Evolutionary conservation across 2,888 invertebrate genomes (phyloP).

Genomic region (Torymus auratus): DNA sequence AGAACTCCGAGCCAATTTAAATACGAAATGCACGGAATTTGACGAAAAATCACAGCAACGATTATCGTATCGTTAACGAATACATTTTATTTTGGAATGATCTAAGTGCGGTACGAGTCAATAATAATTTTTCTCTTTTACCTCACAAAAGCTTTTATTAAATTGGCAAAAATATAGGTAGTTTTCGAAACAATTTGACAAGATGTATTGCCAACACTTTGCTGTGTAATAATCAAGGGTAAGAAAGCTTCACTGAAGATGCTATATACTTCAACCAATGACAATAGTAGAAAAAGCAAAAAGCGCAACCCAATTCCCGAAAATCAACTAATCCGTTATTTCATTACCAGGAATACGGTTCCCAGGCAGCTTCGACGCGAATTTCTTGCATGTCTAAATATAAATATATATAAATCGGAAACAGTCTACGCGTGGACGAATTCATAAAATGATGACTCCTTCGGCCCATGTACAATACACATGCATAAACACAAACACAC

Average conservation of each 20-base stretch:
- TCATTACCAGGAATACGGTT: no score
- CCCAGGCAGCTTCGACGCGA: no score
- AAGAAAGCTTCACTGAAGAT: constrained; percentile 10
- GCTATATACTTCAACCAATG: constrained; percentile 18
- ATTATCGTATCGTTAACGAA: no score
- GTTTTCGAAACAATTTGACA: background rate
- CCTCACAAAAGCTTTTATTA: no score
- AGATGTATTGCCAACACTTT: no score
- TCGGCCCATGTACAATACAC: background rate
- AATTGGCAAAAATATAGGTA: background rate
- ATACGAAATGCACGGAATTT: no score
- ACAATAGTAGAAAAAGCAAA: constrained; percentile 19
- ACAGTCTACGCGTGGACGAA: constrained; percentile 25
- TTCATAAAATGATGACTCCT: background rate
- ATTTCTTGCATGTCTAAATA: no score
- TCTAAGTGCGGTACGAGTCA: no score
- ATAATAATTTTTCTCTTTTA: no score
- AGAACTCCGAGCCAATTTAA: no score
- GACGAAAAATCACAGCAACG: no score
- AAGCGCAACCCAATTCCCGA: background rate
- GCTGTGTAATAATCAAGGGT: background rate
- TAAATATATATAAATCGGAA: background rate
- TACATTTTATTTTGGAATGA: no score
- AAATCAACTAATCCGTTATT: background rate
- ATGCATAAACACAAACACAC: background rate